Evolutionary conservation across 2,888 invertebrate genomes (phyloP).

Genomic region (Leucophenga maculata): DNA sequence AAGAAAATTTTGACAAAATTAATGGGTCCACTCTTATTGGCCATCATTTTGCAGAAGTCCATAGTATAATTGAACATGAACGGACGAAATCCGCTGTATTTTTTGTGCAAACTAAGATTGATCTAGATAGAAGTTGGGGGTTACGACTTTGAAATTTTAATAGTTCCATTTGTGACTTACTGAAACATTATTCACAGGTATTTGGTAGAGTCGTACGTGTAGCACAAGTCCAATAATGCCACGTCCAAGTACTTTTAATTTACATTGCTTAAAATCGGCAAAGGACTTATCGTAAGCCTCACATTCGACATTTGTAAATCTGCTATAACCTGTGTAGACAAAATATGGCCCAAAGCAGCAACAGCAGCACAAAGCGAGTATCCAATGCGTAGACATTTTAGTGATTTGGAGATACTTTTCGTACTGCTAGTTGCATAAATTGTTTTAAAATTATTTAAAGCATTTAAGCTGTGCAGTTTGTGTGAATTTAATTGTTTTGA

Average conservation of each 20-base stretch:
- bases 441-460: too few species aligned
- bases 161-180: conserved; percentile 19
- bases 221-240: conserved; percentile 21
- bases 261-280: conserved; percentile 12
- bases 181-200: conserved; percentile 24
- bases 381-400: too few species aligned
- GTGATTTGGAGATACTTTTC: neutral
- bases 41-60: conserved; percentile 1
- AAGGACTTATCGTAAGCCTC: conserved; percentile 15
- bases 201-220: neutral
- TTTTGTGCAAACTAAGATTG: neutral
- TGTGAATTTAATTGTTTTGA: too few species aligned
- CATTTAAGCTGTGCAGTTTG: too few species aligned
- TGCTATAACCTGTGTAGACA: neutral
- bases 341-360: neutral
- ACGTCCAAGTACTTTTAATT: conserved; percentile 22
- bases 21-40: neutral
- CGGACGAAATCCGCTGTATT: neutral
- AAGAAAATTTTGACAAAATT: conserved; percentile 3
- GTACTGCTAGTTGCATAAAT: too few species aligned
- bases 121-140: neutral
- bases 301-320: conserved; percentile 35
- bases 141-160: neutral
- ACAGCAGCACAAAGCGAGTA: neutral
- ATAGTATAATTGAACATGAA: neutral